A percentile compares a stretch with the other conserved stretches of the same genome.
Conservation (phyloP, 2,888 invertebrate genomes). For the Tenthredo notha region DNA sequence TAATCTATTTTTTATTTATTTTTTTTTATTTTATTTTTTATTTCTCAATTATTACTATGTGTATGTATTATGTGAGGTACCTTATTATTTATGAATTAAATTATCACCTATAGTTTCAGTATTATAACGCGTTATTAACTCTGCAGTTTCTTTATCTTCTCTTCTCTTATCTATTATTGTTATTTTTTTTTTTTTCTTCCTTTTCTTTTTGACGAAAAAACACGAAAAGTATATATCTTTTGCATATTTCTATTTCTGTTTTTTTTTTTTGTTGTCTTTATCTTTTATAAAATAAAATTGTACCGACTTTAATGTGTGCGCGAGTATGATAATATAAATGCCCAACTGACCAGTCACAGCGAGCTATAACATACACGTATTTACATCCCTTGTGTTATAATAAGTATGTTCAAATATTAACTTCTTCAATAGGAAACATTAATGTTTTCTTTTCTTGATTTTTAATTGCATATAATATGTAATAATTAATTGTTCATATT, state of each 20-base stretch:
- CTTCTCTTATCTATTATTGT: background rate
- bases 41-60: slow-evolving; percentile 53
- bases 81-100: slow-evolving; percentile 66
- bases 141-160: slow-evolving; percentile 1
- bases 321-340: slow-evolving; percentile 63
- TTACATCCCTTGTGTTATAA: slow-evolving; percentile 64
- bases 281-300: slow-evolving; percentile 33
- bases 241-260: slow-evolving; percentile 50
- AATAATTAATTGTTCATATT: background rate
- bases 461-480: slow-evolving; percentile 52
- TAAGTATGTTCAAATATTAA: background rate
- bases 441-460: slow-evolving; percentile 58
- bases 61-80: slow-evolving; percentile 67
- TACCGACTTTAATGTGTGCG: slow-evolving; percentile 52
- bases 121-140: slow-evolving; percentile 54
- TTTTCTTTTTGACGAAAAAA: background rate
- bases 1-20: background rate
- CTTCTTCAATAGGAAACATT: slow-evolving; percentile 69
- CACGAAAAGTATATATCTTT: background rate
- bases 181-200: background rate
- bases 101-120: slow-evolving; percentile 67
- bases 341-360: slow-evolving; percentile 72
- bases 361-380: slow-evolving; percentile 66
- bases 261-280: slow-evolving; percentile 49
- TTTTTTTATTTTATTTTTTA: background rate